Percentiles rank a stretch among this genome's conserved stretches.
phyloP scores from a whole-genome alignment of 37 sponge, comb jelly and placozoan species.

The Beroe ovata region DNA sequence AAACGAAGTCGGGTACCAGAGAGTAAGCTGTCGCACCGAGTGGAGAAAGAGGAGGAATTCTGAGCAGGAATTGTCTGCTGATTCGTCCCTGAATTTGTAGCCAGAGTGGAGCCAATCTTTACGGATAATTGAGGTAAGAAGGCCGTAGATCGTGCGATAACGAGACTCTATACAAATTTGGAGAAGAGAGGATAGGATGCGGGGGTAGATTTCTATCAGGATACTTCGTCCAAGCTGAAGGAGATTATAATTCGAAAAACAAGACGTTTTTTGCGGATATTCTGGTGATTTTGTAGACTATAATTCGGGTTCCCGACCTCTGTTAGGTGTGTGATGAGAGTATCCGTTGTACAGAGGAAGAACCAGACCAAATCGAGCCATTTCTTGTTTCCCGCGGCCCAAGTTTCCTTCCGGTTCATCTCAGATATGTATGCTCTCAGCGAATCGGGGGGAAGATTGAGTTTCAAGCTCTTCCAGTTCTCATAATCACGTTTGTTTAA shows the following conservation, averaged over 20 bases:
- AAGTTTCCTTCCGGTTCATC: not conserved
- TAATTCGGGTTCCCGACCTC: too few species aligned
- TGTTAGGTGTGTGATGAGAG: not conserved
- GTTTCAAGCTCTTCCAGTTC: not conserved
- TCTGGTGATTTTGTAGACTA: too few species aligned
- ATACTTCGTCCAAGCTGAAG: constrained; percentile 1
- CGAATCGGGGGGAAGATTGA: not conserved
- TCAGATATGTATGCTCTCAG: constrained; percentile 4
- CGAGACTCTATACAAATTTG: constrained; percentile 37
- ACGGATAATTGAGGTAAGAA: not conserved
- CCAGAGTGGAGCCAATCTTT: constrained; percentile 53
- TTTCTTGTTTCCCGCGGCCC: constrained; percentile 14
- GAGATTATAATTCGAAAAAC: not conserved
- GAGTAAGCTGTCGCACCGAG: constrained; percentile 5
- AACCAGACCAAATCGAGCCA: constrained; percentile 52
- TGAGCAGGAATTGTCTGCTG: not conserved
- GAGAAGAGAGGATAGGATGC: constrained; percentile 27
- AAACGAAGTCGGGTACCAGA: constrained; percentile 18
- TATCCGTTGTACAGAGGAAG: constrained; percentile 26
- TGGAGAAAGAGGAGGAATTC: constrained; percentile 52
- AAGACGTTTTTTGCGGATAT: too few species aligned
- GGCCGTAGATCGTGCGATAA: constrained; percentile 18
- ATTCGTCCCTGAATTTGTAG: constrained; percentile 37
- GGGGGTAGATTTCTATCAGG: constrained; percentile 19
- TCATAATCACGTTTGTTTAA: constrained; percentile 35